These are phyloP conservation scores for Ceratina australensis DNA, from an alignment of 1,140 invertebrate species.

Conservation along the genomic window DNA sequence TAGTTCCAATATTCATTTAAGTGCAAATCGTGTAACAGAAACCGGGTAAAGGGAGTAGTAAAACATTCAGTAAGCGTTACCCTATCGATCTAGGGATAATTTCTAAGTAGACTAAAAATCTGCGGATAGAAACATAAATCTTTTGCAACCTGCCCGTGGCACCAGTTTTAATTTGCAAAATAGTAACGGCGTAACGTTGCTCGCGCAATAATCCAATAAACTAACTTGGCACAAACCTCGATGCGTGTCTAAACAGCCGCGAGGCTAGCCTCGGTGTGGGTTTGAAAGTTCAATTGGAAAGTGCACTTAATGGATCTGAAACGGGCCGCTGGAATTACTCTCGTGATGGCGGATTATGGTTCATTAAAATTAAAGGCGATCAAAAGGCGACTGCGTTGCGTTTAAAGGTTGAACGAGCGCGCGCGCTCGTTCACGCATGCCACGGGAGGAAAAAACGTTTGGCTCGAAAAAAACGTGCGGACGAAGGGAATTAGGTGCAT, in stretches of 20 bases:
- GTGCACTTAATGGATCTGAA: conserved; percentile 50
- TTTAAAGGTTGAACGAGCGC: conserved; percentile 38
- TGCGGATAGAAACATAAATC: neutral
- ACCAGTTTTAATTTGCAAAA: conserved; percentile 26
- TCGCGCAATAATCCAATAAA: conserved; percentile 40
- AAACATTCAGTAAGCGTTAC: no score
- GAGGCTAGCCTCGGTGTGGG: conserved; percentile 28
- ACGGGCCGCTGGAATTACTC: conserved; percentile 34
- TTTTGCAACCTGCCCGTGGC: neutral
- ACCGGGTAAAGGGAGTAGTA: neutral
- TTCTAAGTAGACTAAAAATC: no score
- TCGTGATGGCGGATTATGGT: conserved; percentile 48
- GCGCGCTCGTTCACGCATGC: neutral
- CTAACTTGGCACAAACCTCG: conserved; percentile 16
- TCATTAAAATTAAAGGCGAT: conserved; percentile 56
- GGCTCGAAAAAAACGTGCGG: neutral
- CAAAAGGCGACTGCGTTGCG: conserved; percentile 48
- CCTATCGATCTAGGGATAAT: neutral
- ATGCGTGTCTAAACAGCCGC: conserved; percentile 42
- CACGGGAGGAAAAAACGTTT: neutral
- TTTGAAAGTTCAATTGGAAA: conserved; percentile 60
- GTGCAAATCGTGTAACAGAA: neutral
- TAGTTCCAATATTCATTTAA: neutral
- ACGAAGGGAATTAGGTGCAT: conserved; percentile 13
- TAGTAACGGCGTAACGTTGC: neutral